These are phyloP conservation scores for Caenorhabditis parvicauda DNA, from an alignment of 2,888 invertebrate genomes.

Conservation along the genomic window DNA sequence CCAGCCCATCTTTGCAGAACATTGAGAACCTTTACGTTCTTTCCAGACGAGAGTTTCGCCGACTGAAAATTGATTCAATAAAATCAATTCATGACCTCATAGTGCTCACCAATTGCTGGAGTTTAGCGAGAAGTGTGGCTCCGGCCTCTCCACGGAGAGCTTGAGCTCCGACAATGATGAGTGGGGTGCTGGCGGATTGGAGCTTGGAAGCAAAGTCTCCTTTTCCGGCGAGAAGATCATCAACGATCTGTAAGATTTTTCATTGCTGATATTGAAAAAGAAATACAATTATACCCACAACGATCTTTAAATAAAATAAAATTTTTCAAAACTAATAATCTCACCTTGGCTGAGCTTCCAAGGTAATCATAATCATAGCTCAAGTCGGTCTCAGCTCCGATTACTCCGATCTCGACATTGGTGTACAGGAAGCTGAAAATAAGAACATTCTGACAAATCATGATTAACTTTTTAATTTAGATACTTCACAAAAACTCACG, in stretches of 20 bases:
- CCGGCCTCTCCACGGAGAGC: constrained; percentile 77
- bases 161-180: constrained; percentile 86
- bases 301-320: too few species aligned
- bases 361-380: constrained; percentile 87
- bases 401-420: constrained; percentile 79
- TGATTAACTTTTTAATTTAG: too few species aligned
- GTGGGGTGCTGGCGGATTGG: constrained; percentile 76
- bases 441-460: neutral
- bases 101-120: constrained; percentile 39
- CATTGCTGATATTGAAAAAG: too few species aligned
- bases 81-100: neutral
- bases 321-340: too few species aligned
- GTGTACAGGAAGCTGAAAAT: constrained; percentile 78
- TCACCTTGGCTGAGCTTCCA: constrained; percentile 76
- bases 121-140: constrained; percentile 69
- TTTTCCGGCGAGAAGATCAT: constrained; percentile 74
- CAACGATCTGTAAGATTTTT: too few species aligned
- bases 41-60: constrained; percentile 22
- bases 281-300: too few species aligned
- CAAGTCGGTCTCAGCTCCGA: constrained; percentile 87
- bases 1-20: constrained; percentile 88
- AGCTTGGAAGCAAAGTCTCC: constrained; percentile 66
- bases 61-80: constrained; percentile 9
- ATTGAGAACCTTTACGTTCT: constrained; percentile 75
- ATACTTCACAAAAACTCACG: constrained; percentile 59